These are phyloP conservation scores for Gymnothorax javanicus DNA, from an alignment of 2,797 vertebrate genomes.

Conservation along the genomic window DNA sequence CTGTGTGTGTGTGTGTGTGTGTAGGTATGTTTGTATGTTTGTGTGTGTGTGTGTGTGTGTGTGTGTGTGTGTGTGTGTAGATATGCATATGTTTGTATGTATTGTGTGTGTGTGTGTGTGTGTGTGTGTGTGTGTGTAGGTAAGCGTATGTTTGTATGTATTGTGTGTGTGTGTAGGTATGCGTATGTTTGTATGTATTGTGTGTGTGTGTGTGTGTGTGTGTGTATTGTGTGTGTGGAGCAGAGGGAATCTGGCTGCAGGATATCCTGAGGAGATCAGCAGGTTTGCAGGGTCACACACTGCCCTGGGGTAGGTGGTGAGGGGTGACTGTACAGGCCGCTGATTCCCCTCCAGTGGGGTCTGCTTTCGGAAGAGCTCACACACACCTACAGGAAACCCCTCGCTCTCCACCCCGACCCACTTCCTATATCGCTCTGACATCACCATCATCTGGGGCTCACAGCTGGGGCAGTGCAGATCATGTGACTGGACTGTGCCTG, in stretches of 20 bases:
- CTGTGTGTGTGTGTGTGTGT: too few species aligned
- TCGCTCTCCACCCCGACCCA: background rate
- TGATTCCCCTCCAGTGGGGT: background rate
- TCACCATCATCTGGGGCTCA: background rate
- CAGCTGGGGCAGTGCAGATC: background rate
- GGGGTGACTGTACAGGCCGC: background rate
- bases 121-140: slow-evolving; percentile 9
- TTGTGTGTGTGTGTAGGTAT: background rate
- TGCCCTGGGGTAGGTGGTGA: background rate
- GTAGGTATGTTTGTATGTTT: too few species aligned
- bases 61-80: slow-evolving; percentile 33
- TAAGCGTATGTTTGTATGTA: background rate
- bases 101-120: slow-evolving; percentile 16
- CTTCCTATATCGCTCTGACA: background rate
- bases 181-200: background rate
- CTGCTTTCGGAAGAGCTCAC: background rate
- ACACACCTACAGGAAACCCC: slow-evolving; percentile 7
- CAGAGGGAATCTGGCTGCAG: background rate
- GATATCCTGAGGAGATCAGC: background rate
- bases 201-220: background rate
- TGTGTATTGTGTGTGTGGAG: background rate
- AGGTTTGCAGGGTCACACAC: background rate
- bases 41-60: background rate
- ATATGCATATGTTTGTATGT: too few species aligned
- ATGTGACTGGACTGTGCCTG: background rate